Evolutionary conservation across 2,888 invertebrate species (phyloP), one percentile per base, ranked within the genome.

Genomic region (Epiblema foenella): DNA sequence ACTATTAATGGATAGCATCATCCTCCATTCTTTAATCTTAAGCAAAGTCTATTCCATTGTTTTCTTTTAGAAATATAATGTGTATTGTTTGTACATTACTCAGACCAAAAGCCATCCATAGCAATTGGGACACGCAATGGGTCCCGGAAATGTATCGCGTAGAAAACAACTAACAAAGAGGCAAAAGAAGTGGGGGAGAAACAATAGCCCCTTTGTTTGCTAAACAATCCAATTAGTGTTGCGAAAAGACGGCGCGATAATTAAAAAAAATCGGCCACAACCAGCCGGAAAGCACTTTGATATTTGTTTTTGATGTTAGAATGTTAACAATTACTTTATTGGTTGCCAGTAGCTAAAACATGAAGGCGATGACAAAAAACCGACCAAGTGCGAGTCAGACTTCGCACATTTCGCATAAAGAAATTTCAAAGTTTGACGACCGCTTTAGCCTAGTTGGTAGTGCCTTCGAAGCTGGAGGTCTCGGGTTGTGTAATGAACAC

Each of bases 171-270:
- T 60, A 70, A 70, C 70, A 70, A 70, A 70, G 65, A 65, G 59
- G 52, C 59, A 46, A 66, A 70, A 59, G 59, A 70, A 58, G 59
- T 59, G 52, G 51, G 51, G 17, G 37, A 51, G 59, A 66, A 70
- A 70, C 70, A 70, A 70, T 66, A 37, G 65, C 59, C 65, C 65
- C 56, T 60, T 73, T 73, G 73, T 68, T 73, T 67, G 67, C 63
- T 70, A 70, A 70, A 73, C 73, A 73, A 73, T 70, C 67, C 68
- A 73, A 73, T 73, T 73, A 70, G 73, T 70, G 69, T 70, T 29
- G 58, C 70, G 64, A 62, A 69, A 66, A 64, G 70, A 70, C 70
- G 70, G 54, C 46, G 63, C 52, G 49, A 39, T 70, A 66, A 70
- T 70, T 70, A 70, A 70, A 70, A 69, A 67, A 64, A 52, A 51